phyloP scores from a whole-genome alignment of 2,888 invertebrate species.

The Drosophila anomelani region DNA sequence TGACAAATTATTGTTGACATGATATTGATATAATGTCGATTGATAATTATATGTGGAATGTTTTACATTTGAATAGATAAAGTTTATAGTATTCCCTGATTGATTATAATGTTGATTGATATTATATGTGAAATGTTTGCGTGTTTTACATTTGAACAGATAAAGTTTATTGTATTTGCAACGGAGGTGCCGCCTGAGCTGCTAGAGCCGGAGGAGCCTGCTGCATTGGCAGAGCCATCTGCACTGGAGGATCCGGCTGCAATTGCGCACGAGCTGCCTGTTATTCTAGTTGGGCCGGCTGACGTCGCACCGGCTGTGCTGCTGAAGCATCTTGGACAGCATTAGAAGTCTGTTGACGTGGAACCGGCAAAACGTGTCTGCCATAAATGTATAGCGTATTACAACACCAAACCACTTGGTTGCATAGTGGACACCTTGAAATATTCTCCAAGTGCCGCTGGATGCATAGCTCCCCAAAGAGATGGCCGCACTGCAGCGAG shows the following conservation, averaged over 20 bases:
- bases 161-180: not conserved
- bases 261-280: not conserved
- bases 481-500: constrained; percentile 7
- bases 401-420: accelerated
- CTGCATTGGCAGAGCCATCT: not conserved
- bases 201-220: not conserved
- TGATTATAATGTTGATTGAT: not conserved
- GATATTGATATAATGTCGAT: not conserved
- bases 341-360: not conserved
- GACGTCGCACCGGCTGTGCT: not conserved
- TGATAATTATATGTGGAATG: not conserved
- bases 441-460: accelerated
- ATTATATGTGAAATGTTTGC: too few relatives aligned
- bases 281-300: not conserved
- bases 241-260: not conserved
- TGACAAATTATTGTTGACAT: not conserved
- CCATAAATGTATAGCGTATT: not conserved
- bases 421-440: not conserved
- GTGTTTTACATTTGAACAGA: not conserved
- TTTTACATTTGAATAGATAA: not conserved
- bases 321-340: not conserved
- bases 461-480: constrained; percentile 1
- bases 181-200: not conserved
- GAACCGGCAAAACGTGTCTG: not conserved
- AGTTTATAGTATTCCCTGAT: not conserved